phyloP scores from a whole-genome alignment of 2,797 vertebrate genomes.

The Chrysocyon brachyurus region DNA sequence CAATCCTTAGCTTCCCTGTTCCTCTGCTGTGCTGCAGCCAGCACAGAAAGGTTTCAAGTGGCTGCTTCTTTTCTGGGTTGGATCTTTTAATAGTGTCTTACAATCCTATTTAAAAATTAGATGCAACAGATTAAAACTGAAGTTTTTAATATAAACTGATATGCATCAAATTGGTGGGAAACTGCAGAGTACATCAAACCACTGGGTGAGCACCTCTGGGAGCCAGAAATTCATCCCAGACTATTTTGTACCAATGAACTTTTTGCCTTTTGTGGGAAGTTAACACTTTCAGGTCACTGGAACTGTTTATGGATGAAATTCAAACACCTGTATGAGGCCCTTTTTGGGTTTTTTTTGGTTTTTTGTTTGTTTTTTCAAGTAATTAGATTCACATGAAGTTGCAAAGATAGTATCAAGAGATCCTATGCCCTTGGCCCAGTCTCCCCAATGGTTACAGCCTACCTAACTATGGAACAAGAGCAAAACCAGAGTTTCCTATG shows the following conservation, averaged over 20 bases:
- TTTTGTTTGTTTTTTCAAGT: background rate
- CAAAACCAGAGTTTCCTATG: background rate
- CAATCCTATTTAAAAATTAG: background rate
- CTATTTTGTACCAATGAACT: background rate
- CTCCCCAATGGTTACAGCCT: background rate
- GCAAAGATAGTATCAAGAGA: background rate
- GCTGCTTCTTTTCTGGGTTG: background rate
- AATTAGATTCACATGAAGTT: background rate
- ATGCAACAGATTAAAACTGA: background rate
- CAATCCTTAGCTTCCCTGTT: background rate
- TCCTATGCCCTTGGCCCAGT: fast-evolving
- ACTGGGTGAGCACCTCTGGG: background rate
- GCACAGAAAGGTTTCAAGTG: background rate
- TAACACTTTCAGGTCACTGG: background rate
- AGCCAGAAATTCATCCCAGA: background rate
- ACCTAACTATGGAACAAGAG: fast-evolving
- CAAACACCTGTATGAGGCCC: background rate
- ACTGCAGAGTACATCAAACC: background rate
- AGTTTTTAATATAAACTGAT: conserved; percentile 38
- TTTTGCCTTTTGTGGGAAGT: background rate
- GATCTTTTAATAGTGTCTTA: background rate
- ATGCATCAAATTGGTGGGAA: conserved; percentile 55
- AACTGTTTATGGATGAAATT: background rate
- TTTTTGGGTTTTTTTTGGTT: background rate
- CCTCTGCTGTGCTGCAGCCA: background rate